Percentiles rank a stretch among this genome's conserved stretches.
phyloP scores from a whole-genome alignment of 2,888 invertebrate genomes.

The Campoletis raptor region DNA sequence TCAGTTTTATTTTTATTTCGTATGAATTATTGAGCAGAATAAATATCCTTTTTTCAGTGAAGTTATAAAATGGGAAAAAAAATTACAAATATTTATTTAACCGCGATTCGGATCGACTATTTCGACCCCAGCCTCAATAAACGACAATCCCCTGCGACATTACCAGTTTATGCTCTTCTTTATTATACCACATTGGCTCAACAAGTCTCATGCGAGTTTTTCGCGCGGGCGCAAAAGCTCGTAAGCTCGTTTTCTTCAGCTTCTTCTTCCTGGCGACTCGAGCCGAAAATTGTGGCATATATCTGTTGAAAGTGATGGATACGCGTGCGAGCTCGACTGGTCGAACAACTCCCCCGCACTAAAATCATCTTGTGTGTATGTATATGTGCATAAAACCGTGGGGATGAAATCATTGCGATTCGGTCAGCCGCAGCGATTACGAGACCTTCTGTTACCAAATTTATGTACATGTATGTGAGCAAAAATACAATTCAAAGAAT shows the following conservation, averaged over 20 bases:
- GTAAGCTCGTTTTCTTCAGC: constrained; percentile 29
- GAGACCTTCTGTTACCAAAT: constrained; percentile 35
- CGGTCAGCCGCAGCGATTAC: constrained; percentile 53
- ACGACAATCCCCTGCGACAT: background rate
- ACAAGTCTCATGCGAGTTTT: constrained; percentile 23
- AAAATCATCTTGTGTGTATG: constrained; percentile 4
- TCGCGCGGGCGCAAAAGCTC: constrained; percentile 30
- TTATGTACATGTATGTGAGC: background rate
- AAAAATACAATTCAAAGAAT: background rate
- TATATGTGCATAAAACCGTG: background rate
- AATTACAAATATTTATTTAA: background rate
- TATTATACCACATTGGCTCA: constrained; percentile 42
- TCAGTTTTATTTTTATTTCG: background rate
- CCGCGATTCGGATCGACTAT: background rate
- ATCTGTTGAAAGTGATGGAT: constrained; percentile 38
- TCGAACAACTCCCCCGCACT: constrained; percentile 56
- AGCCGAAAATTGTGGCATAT: constrained; percentile 35
- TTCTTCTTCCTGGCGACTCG: constrained; percentile 2
- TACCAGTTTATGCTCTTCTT: background rate
- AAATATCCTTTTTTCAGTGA: background rate
- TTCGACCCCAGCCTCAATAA: background rate
- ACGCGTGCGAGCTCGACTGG: constrained; percentile 37
- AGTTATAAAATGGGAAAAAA: background rate
- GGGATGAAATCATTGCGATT: constrained; percentile 54
- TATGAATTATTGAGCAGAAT: background rate